Evolutionary conservation across 2,797 vertebrate species (phyloP).

Genomic region (Anabacerthia variegaticeps): DNA sequence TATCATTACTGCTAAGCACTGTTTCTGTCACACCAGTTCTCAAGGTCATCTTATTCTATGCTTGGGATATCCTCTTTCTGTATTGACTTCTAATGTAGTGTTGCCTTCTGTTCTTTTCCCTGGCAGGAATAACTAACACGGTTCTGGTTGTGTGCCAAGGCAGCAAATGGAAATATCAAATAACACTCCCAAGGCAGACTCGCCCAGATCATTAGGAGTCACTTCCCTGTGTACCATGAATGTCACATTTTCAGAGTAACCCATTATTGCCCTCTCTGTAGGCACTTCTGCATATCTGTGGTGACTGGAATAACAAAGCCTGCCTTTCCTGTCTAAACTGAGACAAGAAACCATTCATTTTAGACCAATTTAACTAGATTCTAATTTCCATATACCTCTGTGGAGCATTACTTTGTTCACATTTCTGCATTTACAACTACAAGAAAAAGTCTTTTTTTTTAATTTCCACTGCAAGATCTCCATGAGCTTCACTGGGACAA

Average conservation of each 20-base stretch:
- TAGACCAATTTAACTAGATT: neutral
- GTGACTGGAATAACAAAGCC: neutral
- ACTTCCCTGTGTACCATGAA: neutral
- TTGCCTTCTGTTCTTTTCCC: neutral
- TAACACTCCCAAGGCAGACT: neutral
- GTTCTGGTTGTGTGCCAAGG: neutral
- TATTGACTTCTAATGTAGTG: neutral
- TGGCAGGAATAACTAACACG: neutral
- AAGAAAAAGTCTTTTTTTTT: neutral
- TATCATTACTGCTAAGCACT: neutral
- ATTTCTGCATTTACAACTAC: neutral
- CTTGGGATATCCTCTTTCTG: neutral
- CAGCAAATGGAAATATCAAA: neutral
- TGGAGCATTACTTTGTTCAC: neutral
- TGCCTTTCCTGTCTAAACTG: neutral
- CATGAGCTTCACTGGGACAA: neutral
- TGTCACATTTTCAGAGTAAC: neutral
- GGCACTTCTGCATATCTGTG: neutral
- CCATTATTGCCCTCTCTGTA: neutral
- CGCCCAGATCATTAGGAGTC: neutral
- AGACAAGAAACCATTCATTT: neutral
- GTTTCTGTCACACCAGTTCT: neutral
- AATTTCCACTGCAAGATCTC: neutral
- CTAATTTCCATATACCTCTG: neutral
- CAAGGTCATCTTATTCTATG: neutral